Base-by-base conservation (phyloP, 2,113 vertebrate species). In the Trematomus loennbergii region DNA sequence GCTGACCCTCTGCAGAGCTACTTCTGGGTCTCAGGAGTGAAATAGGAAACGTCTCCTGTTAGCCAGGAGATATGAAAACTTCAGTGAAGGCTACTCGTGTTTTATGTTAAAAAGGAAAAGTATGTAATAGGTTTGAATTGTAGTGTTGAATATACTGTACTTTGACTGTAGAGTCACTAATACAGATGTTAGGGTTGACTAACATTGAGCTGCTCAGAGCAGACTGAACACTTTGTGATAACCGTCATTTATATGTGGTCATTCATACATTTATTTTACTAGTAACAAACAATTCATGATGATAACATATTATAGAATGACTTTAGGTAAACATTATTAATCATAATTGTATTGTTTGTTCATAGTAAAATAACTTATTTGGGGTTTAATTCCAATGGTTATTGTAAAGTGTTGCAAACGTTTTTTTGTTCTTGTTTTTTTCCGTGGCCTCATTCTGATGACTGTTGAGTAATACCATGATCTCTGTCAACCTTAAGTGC, bases 1-100 rank as follows among this genome's bases (percentile, higher is more conserved):
- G 13, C 60, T n/a, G 18, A 61, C 40, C 1, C 2, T 12, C 70
- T 45, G 62, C 73, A 60, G 59, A 60, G 54, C 63, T 12, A 12
- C 88, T 87, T 85, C 88, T 81, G 36, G 5, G 82, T 79, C 49
- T 75, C 13, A 73, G 82, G 80, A 87, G 85, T 76, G 74, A 81
- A 75, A 71, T 40, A 52, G 15, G 20, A 64, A 83, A 67, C 50
- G 29, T 53, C 65, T 74, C 20, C 53, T 20, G 73, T 72, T 61
- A 22, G 50, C 8, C 20, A 64, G 78, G 83, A 77, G 71, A 45
- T 40, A 20, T 13, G 58, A 78, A 62, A 20, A 85, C 90, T 91
- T 89, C 83, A 89, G 76, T 88, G 87, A 91, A 91, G 89, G 75
- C 68, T 78, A 67, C 66, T 61, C 6, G 25, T 88, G 85, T 91